Evolutionary conservation across 2,113 vertebrate species (phyloP).

Genomic region (Pandion haliaetus): DNA sequence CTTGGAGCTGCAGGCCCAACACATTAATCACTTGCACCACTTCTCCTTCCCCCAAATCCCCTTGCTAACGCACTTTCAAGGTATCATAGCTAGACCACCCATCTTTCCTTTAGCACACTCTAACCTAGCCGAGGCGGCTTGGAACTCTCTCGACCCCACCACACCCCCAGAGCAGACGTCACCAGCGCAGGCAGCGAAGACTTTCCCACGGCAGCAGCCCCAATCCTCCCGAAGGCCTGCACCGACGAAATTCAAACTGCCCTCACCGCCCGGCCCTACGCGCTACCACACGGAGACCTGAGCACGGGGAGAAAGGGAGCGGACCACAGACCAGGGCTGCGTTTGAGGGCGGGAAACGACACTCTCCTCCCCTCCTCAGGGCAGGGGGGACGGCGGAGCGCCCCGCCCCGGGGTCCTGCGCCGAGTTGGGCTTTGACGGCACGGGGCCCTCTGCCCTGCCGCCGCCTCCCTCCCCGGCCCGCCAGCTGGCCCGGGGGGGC

Average conservation of each 20-base stretch:
- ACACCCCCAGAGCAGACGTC: background rate
- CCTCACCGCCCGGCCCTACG: background rate
- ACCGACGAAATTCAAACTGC: background rate
- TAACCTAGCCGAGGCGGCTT: background rate
- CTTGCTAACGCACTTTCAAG: background rate
- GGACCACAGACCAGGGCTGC: rapidly evolving
- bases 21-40: background rate
- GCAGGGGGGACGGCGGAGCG: background rate
- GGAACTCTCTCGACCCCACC: background rate
- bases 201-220: background rate
- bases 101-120: background rate
- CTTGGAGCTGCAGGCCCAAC: background rate
- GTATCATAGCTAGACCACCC: background rate
- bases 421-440: background rate
- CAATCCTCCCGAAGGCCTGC: background rate
- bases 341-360: background rate
- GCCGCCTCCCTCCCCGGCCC: background rate
- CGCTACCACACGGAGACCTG: background rate
- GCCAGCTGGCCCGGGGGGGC: background rate
- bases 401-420: background rate
- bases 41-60: background rate
- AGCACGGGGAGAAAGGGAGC: background rate
- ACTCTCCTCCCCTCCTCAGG: background rate
- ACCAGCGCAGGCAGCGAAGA: background rate
- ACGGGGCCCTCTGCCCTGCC: background rate